A percentile compares a stretch with the other conserved stretches of the same genome.
Conservation (phyloP, 2,797 vertebrate species). For the Remorina albescens region DNA sequence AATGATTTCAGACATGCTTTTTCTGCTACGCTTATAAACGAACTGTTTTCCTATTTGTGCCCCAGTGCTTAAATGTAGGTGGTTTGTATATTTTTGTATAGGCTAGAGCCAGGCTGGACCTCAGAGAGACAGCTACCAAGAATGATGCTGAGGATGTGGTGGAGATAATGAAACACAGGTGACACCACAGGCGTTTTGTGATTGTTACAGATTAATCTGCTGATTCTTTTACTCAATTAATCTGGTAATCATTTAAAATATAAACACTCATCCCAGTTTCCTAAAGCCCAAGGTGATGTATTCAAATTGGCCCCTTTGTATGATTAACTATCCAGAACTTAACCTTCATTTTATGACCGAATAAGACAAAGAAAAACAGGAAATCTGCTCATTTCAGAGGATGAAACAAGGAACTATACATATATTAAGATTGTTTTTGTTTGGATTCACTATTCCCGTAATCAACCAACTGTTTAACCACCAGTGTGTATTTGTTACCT, state of each 20-base stretch:
- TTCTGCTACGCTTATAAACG: background rate
- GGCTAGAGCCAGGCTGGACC: conserved; percentile 94
- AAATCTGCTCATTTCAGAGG: background rate
- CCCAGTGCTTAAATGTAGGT: background rate
- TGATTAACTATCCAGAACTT: too few relatives aligned
- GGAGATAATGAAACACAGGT: conserved; percentile 99
- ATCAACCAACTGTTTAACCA: too few relatives aligned
- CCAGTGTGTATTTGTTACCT: background rate
- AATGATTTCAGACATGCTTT: background rate
- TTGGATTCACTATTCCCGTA: background rate
- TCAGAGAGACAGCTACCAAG: conserved; percentile 91
- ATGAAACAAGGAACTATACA: too few relatives aligned
- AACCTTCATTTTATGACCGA: too few relatives aligned
- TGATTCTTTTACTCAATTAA: background rate
- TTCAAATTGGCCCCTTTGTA: too few relatives aligned
- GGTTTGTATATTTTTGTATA: conserved; percentile 65
- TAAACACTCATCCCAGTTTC: too few relatives aligned
- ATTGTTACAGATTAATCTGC: background rate
- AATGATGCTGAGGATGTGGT: conserved; percentile 95
- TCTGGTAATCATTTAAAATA: too few relatives aligned
- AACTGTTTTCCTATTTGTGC: background rate
- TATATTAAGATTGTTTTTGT: too few relatives aligned
- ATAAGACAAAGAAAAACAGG: too few relatives aligned
- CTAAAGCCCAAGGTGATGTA: too few relatives aligned
- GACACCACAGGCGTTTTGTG: background rate